These are phyloP conservation scores for Gavialis gangeticus DNA, from an alignment of 2,113 vertebrate genomes.

Conservation along the genomic window DNA sequence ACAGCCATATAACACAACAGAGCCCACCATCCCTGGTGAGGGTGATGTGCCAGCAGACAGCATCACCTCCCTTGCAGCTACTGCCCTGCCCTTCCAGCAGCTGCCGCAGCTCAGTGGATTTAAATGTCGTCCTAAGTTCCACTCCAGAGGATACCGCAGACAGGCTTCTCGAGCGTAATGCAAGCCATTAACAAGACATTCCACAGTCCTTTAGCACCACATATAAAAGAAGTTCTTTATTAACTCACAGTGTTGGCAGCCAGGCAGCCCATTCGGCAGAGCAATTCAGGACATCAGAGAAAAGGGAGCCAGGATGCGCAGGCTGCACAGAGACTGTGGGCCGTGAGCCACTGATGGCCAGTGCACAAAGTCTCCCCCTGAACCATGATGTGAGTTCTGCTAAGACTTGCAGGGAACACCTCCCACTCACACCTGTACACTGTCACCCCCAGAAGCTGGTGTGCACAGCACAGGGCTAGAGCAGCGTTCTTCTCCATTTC, in stretches of 20 bases:
- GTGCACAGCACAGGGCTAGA: neutral
- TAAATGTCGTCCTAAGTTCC: neutral
- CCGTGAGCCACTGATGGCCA: neutral
- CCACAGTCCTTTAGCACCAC: neutral
- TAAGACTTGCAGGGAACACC: too few species aligned
- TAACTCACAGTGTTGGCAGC: neutral
- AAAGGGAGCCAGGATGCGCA: neutral
- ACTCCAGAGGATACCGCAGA: neutral
- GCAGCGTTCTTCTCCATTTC: neutral
- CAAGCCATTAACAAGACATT: neutral
- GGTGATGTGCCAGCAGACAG: neutral
- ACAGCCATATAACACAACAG: neutral
- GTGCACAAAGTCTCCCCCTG: neutral
- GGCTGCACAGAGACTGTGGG: neutral
- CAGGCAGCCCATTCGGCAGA: neutral
- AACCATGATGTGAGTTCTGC: neutral
- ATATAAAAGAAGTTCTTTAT: neutral
- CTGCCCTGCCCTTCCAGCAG: neutral
- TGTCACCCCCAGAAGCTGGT: neutral
- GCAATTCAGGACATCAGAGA: neutral
- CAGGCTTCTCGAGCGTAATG: neutral
- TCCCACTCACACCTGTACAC: too few species aligned
- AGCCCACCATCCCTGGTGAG: neutral
- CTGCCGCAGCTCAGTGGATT: neutral
- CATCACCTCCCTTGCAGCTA: neutral